Evolutionary conservation across 2,888 invertebrate species (phyloP), one percentile per base, ranked within the genome.

Genomic region (Mythimna lalbum): DNA sequence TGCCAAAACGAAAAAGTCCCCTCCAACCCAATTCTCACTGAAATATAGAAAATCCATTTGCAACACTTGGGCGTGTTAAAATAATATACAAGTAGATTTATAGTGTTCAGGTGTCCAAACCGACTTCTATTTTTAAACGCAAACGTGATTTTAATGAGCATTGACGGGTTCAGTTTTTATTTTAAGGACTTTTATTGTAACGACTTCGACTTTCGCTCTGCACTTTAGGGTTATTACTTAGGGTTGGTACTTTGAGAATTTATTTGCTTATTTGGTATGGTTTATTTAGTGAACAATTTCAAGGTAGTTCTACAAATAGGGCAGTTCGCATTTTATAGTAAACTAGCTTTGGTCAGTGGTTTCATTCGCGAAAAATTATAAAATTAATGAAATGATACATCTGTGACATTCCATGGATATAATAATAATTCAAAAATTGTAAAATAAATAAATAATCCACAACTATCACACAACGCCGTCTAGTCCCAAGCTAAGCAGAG

Each of bases 61-160:
- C 85, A 78, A 81, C 75, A 80, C 74, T 63, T 50, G 76, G 73
- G 74, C 61, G 78, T 73, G 82, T 81, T 86, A 83, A 83, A 87
- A 87, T 88, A 87, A 84, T 85, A 83, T 80, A 63, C 77, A 75
- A 71, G 69, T 69, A 87, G 86, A 90, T 90, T 90, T 90, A 90
- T 90, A 78, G 84, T 80, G 68, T 84, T 89, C 90, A 90, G 90
- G 90, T 90, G 90, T 83, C 84, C 79, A 69, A 75, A 79, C 82
- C 39, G 78, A 75, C 61, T 74, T 79, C 87, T 90, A 90, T 90
- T 87, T 90, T 79, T 76, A 81, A 76, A 67, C 65, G 55, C 64
- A 85, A 86, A 88, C 88, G 87, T 88, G 87, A 85, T 87, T 89
- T 88, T 86, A 89, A 89, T 88, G 90, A 87, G 86, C 89, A 87